Base-by-base conservation (phyloP, 2,113 vertebrate genomes). In the Peucedramus taeniatus region DNA sequence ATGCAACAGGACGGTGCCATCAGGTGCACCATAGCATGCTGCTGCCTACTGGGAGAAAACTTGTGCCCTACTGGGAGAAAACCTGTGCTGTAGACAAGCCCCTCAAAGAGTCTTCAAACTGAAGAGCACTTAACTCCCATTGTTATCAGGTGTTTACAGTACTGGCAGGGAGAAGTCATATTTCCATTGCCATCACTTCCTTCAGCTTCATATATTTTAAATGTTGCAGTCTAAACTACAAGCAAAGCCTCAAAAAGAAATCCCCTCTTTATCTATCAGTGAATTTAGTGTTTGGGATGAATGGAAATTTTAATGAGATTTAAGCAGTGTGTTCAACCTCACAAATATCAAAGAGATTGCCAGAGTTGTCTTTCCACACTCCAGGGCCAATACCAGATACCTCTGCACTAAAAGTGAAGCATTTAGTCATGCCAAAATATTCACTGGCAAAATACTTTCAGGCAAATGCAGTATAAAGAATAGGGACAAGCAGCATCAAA, bases 1-100 rank as follows among this genome's bases (percentile, higher is more conserved):
- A 21, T 33, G 27, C 27, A 42, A 11, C 10, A 71, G 47, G 31
- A 60, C 3, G 1, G 35, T 44, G 63, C 30, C 61, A 60, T 50
- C 72, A 44, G 40, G 39, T 7, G 35, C 30, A 66, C 19, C 42
- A 18, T 5, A 0, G 0, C 1, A 4, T 12, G 31, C 61, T 79
- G 11, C 50, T 77, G 9, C 22, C 66, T 20, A 9, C 49, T n/a
- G 33, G 40, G 17, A 77, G 23, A 74, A 83, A 94, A 54, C 28
- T 1, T 13, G 22, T 44, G 35, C 33, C 21, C 65, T 30, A 13
- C 42, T 33, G n/a, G 40, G 19, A 80, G 18, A 77, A 86, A 92
- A 45, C 22, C 1, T 10, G 22, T 37, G 35, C n/a, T 6, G 0
- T 5, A 45, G 35, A 42, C 5, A 83, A 83, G 23, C 11, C 24